phyloP scores from a whole-genome alignment of 2,888 invertebrate genomes.

The Phymatocera aterrima region DNA sequence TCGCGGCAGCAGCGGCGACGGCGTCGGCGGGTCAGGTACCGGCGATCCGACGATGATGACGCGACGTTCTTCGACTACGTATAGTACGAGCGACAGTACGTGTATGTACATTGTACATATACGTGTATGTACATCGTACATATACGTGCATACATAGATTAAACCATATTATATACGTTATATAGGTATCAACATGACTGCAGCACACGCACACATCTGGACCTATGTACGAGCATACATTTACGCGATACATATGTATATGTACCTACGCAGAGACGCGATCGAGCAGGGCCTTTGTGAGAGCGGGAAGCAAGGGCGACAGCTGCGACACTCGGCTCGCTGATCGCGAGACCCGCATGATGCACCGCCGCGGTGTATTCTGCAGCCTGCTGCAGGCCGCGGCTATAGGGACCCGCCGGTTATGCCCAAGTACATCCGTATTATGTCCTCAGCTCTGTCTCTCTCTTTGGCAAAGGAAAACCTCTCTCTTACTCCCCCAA shows the following conservation, averaged over 20 bases:
- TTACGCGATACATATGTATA: not conserved
- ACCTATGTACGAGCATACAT: no score
- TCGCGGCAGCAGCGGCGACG: constrained; percentile 51
- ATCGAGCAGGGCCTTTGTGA: constrained; percentile 34
- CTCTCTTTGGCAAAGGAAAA: no score
- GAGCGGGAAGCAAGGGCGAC: constrained; percentile 42
- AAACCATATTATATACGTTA: no score
- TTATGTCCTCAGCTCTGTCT: not conserved
- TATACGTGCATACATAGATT: not conserved
- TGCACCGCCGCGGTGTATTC: constrained; percentile 44
- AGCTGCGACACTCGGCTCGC: constrained; percentile 60
- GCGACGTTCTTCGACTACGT: constrained; percentile 29
- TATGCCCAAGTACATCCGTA: not conserved
- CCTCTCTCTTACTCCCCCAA: no score
- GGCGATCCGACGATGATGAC: constrained; percentile 33
- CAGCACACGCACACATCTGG: no score
- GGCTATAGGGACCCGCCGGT: constrained; percentile 21
- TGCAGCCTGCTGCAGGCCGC: constrained; percentile 4
- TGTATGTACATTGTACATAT: not conserved
- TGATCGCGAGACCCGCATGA: constrained; percentile 64
- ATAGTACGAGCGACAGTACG: not conserved
- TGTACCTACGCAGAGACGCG: not conserved
- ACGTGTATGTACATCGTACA: not conserved
- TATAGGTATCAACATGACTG: constrained; percentile 11
- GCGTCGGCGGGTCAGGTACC: constrained; percentile 29